A percentile compares a stretch with the other conserved stretches of the same genome.
Evolutionary conservation across 2,113 vertebrate species (phyloP).

Genomic region (Physeter macrocephalus): DNA sequence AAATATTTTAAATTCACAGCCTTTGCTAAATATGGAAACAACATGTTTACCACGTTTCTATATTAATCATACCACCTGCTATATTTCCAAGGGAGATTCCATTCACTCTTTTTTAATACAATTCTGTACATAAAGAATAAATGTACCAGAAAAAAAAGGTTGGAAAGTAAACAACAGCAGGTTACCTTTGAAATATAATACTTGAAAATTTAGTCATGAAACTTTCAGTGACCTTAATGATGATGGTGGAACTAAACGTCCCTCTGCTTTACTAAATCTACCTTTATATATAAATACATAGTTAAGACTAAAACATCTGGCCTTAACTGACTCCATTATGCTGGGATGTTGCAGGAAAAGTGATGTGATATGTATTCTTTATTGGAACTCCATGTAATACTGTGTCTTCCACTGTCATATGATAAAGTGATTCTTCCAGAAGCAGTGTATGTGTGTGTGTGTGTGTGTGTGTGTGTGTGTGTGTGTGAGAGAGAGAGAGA

Average conservation of each 20-base stretch:
- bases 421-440: background rate
- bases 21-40: constrained; percentile 31
- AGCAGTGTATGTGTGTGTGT: background rate
- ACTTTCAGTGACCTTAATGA: constrained; percentile 33
- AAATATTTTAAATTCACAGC: background rate
- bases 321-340: background rate
- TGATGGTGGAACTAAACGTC: background rate
- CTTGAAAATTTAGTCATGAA: constrained; percentile 25
- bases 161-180: constrained; percentile 26
- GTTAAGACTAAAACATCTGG: background rate
- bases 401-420: background rate
- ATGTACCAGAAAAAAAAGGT: background rate
- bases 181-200: constrained; percentile 33
- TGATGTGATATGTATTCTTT: background rate
- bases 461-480: background rate
- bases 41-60: background rate
- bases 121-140: constrained; percentile 26
- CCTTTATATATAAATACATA: background rate
- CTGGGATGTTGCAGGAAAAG: background rate
- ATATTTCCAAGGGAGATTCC: constrained; percentile 2
- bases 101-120: background rate
- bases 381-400: background rate
- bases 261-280: background rate
- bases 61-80: constrained; percentile 32
- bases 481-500: background rate